A percentile compares a stretch with the other conserved stretches of the same genome.
These are phyloP conservation scores for Cylas formicarius DNA, from an alignment of 1,140 invertebrate genomes.

Conservation along the genomic window DNA sequence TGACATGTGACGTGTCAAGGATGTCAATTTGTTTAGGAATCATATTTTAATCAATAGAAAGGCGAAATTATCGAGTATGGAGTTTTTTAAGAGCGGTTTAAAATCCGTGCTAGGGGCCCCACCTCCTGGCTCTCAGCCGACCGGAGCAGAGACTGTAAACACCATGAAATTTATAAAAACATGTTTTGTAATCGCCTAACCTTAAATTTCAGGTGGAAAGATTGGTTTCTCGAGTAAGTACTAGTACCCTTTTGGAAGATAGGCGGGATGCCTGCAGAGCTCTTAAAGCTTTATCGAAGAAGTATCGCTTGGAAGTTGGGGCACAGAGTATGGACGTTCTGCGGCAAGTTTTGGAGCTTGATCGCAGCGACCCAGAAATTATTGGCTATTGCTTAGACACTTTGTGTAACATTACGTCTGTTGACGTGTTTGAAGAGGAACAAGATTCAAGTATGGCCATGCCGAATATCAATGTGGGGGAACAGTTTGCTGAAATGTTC, in stretches of 20 bases:
- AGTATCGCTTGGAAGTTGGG: constrained; percentile 91
- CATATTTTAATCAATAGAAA: constrained; percentile 7
- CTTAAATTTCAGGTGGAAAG: constrained; percentile 75
- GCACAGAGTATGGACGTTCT: constrained; percentile 89
- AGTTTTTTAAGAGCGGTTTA: constrained; percentile 78
- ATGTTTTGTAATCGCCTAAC: constrained; percentile 7
- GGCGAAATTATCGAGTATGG: constrained; percentile 52
- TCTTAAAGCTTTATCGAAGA: constrained; percentile 87
- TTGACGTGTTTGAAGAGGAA: constrained; percentile 77
- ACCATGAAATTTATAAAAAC: constrained; percentile 11
- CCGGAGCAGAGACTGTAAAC: constrained; percentile 78
- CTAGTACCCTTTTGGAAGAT: constrained; percentile 90
- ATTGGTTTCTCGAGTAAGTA: constrained; percentile 83
- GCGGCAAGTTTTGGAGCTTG: constrained; percentile 70
- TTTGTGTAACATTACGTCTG: constrained; percentile 82
- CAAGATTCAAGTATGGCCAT: constrained; percentile 44
- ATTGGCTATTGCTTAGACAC: constrained; percentile 80
- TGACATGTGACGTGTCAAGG: constrained; percentile 2
- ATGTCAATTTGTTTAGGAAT: constrained; percentile 1
- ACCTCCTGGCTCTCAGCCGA: constrained; percentile 63
- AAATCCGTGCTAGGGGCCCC: constrained; percentile 83
- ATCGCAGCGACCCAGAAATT: constrained; percentile 85
- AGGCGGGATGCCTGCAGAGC: constrained; percentile 92
- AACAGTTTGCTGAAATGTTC: constrained; percentile 98
- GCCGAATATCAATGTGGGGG: constrained; percentile 61